Evolutionary conservation across 2,797 vertebrate species (phyloP), one percentile per base, ranked within the genome.

Genomic region (Sardinella longiceps): DNA sequence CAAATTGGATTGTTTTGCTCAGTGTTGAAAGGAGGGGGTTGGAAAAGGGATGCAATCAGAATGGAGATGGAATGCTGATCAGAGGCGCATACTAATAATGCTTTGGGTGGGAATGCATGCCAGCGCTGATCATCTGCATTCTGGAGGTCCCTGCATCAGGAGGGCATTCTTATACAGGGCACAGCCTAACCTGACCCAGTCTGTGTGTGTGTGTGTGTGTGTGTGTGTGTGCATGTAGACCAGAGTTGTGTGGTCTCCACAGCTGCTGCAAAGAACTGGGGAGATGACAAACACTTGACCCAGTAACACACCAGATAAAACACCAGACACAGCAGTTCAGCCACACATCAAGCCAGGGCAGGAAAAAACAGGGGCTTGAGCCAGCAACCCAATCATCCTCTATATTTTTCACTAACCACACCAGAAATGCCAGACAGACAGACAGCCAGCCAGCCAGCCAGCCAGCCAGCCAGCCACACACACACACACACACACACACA

Each of bases 351-450:
- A 53, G 6, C 18, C 18, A 20, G 51, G 51, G 20, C 20, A 23
- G 2, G 51, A 20, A 20, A 53, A 53, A 53, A 20, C 3, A 7
- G 43, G 43, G 46, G 18, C 1, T n/a, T 60, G n/a, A 60, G 51
- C 23, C 53, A 58, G 23, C 53, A 58, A 6, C 53, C 56, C 7
- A 60, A 60, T 60, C 0, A 60, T 60, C 56, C 23, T 60, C 10
- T 25, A 60, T 60, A 10, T n/a, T 60, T 25, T 51, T 53, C 51
- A 20, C 51, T 53, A 53, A 53, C 51, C 51, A 53, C 51, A 60
- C n/a, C n/a, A 25, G n/a, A 25, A 10, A 82, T 56, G 37, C 90
- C 51, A 58, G 82, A 81, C 81, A 11, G 23, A 58, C 39, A 84
- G 20, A 81, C 45, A 37, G 15, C 46, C 30, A 74, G 45, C 60